Conservation (phyloP, 37 sponge, comb jelly and placozoan species). For the Hormiphora californensis region DNA sequence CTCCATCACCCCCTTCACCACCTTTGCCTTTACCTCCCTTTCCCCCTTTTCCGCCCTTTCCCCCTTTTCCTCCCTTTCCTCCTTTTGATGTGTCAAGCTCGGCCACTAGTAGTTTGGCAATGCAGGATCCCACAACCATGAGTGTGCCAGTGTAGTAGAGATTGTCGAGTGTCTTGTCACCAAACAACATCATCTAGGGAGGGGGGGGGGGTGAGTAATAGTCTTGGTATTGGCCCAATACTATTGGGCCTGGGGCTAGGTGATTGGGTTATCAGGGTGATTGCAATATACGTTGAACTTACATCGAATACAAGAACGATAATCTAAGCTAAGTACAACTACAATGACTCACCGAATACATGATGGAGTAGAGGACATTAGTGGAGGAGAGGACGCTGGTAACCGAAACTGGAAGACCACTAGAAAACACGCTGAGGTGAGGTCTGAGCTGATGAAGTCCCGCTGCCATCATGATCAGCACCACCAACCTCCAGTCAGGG, state of each 20-base stretch:
- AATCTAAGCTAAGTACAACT: no score
- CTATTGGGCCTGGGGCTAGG: no score
- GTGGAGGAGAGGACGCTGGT: neutral
- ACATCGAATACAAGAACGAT: no score
- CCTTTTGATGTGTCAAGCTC: neutral
- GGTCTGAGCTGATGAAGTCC: neutral
- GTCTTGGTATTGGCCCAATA: no score
- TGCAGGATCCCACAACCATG: neutral
- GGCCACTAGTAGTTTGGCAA: no score
- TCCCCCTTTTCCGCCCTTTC: constrained; percentile 38
- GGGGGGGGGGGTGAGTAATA: no score
- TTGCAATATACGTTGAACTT: no score
- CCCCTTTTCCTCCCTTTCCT: neutral
- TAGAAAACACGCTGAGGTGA: neutral
- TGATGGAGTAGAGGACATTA: neutral
- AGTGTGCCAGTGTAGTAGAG: neutral
- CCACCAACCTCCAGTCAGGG: neutral
- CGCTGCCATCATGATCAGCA: neutral
- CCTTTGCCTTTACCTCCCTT: neutral
- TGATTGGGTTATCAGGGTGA: no score
- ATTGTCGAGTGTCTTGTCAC: neutral
- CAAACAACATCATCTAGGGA: no score
- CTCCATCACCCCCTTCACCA: neutral
- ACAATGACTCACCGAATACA: neutral
- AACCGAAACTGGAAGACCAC: neutral